Conservation (phyloP, 2,888 invertebrate species). For the Dromius quadrimaculatus region DNA sequence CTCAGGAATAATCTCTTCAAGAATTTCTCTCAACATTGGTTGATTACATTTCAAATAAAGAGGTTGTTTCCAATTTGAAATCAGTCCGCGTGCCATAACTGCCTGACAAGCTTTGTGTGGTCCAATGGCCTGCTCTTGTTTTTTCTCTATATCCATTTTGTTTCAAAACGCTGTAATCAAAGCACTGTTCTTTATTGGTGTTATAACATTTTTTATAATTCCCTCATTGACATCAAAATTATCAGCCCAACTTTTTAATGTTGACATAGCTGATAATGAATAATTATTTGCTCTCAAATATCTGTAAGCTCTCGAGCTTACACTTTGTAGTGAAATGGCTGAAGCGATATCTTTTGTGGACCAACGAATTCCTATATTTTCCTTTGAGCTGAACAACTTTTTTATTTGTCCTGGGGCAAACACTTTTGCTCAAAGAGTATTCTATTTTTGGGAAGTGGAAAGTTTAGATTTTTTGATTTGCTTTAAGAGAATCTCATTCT, state of each 20-base stretch:
- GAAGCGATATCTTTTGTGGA: slow-evolving; percentile 47
- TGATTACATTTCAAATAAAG: slow-evolving; percentile 23
- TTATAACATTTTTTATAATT: slow-evolving; percentile 34
- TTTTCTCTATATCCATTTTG: slow-evolving; percentile 40
- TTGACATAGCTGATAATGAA: slow-evolving; percentile 48
- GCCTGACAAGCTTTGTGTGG: slow-evolving; percentile 48
- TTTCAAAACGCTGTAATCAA: slow-evolving; percentile 33
- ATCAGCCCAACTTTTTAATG: slow-evolving; percentile 44
- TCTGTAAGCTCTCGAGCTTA: slow-evolving; percentile 49
- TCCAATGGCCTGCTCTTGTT: slow-evolving; percentile 39
- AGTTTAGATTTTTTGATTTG: no score
- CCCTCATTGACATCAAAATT: slow-evolving; percentile 35
- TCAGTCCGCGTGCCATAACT: slow-evolving; percentile 41
- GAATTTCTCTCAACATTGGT: slow-evolving; percentile 2
- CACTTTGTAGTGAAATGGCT: slow-evolving; percentile 50
- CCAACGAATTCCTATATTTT: slow-evolving; percentile 24
- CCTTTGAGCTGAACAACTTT: slow-evolving; percentile 23
- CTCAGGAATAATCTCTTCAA: neutral
- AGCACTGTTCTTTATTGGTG: slow-evolving; percentile 34
- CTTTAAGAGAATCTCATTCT: no score
- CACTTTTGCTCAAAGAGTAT: no score
- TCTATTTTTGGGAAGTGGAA: no score
- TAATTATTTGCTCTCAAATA: slow-evolving; percentile 40
- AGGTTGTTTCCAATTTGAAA: slow-evolving; percentile 34
- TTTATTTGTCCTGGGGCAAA: slow-evolving; percentile 45